A percentile compares a stretch with the other conserved stretches of the same genome.
Conservation (phyloP, 1,140 invertebrate genomes). For the Bombus haemorrhoidalis region DNA sequence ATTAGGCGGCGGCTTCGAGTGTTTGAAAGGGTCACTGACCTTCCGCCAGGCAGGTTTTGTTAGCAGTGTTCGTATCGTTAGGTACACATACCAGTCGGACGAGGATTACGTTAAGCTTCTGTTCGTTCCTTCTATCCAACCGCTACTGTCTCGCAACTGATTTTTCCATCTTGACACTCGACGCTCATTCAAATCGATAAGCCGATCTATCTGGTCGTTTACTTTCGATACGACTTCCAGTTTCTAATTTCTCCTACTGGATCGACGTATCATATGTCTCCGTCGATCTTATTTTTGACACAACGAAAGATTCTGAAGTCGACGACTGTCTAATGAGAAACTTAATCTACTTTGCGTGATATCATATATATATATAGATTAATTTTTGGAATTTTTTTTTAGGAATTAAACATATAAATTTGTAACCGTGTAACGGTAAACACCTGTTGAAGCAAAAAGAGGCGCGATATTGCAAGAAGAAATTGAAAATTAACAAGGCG, state of each 20-base stretch:
- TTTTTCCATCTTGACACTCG: not conserved
- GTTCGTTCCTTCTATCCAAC: not conserved
- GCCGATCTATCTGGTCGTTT: slow-evolving; percentile 31
- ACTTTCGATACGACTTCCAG: slow-evolving; percentile 32
- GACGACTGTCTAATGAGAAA: too few relatives aligned
- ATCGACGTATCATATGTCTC: not conserved
- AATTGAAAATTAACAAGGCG: too few relatives aligned
- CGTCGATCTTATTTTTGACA: too few relatives aligned
- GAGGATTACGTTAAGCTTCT: slow-evolving; percentile 42
- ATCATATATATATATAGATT: too few relatives aligned
- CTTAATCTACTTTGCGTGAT: too few relatives aligned
- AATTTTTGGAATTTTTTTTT: too few relatives aligned
- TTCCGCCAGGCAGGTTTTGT: slow-evolving; percentile 42
- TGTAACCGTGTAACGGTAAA: too few relatives aligned
- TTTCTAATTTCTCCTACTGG: not conserved
- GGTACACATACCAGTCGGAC: slow-evolving; percentile 16
- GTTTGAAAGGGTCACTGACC: slow-evolving; percentile 54
- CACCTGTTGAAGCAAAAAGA: too few relatives aligned
- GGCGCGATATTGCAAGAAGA: too few relatives aligned
- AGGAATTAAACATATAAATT: too few relatives aligned
- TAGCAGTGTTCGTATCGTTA: slow-evolving; percentile 42
- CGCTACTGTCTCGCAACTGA: too few relatives aligned
- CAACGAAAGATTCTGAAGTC: too few relatives aligned
- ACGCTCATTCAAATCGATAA: slow-evolving; percentile 20
- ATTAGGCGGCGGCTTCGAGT: slow-evolving; percentile 44